A percentile compares a stretch with the other conserved stretches of the same genome.
Evolutionary conservation across 2,797 vertebrate genomes (phyloP).

Genomic region (Craterocephalus amniculus): DNA sequence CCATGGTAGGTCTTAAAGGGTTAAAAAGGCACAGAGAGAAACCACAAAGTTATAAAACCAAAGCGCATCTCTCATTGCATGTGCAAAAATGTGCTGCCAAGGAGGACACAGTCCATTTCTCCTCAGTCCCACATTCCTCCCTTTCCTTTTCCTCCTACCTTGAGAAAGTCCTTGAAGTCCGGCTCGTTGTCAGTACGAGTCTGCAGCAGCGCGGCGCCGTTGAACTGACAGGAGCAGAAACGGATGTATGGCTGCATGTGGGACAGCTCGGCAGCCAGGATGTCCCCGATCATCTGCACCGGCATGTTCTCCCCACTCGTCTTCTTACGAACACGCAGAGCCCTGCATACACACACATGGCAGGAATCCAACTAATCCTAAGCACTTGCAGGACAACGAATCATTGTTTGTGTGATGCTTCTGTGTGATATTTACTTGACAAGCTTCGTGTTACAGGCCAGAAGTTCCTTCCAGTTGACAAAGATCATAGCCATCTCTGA

Average conservation of each 20-base stretch:
- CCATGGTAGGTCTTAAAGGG: too few relatives aligned
- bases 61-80: neutral
- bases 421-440: constrained; percentile 86
- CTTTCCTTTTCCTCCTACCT: constrained; percentile 79
- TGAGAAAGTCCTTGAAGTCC: constrained; percentile 94
- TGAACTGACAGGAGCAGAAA: constrained; percentile 97
- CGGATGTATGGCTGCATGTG: constrained; percentile 97
- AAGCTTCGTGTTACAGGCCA: constrained; percentile 91
- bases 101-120: neutral
- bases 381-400: neutral
- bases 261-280: constrained; percentile 89
- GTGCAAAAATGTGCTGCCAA: too few relatives aligned
- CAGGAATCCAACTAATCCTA: neutral
- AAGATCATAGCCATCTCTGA: constrained; percentile 92
- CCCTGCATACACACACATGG: constrained; percentile 74
- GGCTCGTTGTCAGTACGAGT: constrained; percentile 89
- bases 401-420: neutral
- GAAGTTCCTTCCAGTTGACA: constrained; percentile 96
- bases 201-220: constrained; percentile 89
- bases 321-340: constrained; percentile 91
- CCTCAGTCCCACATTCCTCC: neutral
- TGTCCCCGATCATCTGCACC: constrained; percentile 92
- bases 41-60: too few relatives aligned
- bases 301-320: constrained; percentile 91
- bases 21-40: too few relatives aligned